A percentile compares a stretch with the other conserved stretches of the same genome.
Evolutionary conservation across 2,888 invertebrate genomes (phyloP).

Genomic region (Andrena bicolor): DNA sequence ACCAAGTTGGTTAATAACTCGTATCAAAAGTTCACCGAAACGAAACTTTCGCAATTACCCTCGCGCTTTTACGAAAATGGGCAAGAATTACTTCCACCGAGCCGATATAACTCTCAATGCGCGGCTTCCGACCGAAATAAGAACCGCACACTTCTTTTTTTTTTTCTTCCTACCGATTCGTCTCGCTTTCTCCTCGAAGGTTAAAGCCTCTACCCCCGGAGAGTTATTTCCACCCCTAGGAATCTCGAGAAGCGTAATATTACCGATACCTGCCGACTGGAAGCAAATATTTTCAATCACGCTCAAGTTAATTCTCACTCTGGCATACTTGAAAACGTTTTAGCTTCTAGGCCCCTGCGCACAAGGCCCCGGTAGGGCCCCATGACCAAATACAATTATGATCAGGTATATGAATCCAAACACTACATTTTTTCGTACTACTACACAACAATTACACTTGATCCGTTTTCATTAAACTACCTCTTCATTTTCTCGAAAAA

Average conservation of each 20-base stretch:
- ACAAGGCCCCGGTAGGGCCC: too few relatives aligned
- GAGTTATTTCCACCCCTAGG: not conserved
- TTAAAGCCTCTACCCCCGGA: not conserved
- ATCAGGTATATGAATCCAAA: too few relatives aligned
- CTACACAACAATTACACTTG: too few relatives aligned
- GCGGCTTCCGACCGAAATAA: constrained; percentile 30
- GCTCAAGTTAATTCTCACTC: not conserved
- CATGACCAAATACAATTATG: too few relatives aligned
- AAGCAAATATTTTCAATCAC: not conserved
- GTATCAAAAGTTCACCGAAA: constrained; percentile 50
- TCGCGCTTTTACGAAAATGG: constrained; percentile 47
- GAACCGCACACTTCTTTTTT: constrained; percentile 28
- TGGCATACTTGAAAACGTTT: not conserved
- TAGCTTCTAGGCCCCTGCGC: too few relatives aligned
- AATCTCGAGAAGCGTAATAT: not conserved
- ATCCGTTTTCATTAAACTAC: too few relatives aligned
- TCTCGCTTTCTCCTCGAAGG: constrained; percentile 27
- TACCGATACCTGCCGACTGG: not conserved
- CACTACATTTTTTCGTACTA: too few relatives aligned
- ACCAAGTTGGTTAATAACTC: constrained; percentile 53
- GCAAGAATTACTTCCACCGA: constrained; percentile 40
- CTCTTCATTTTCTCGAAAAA: too few relatives aligned
- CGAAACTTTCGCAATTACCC: constrained; percentile 60
- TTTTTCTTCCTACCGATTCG: constrained; percentile 10
- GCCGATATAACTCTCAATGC: constrained; percentile 38